Base-by-base conservation (phyloP, 2,888 invertebrate genomes). In the Omphaloscelis lunosa region DNA sequence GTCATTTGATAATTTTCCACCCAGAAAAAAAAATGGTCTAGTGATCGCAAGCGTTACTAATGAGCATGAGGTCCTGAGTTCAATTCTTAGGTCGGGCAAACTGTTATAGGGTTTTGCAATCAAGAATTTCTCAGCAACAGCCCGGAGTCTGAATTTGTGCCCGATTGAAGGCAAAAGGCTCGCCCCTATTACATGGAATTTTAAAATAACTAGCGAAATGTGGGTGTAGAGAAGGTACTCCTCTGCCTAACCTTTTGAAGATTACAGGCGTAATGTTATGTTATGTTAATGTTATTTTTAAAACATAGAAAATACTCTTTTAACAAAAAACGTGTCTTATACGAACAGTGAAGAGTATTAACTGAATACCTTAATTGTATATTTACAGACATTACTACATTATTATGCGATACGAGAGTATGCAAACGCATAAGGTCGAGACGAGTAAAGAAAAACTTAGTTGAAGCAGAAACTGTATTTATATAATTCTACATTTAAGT, bases 321-420 rank as follows among this genome's bases (percentile, higher is more conserved):
- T 5, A 48, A 27, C 45, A 79, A 59, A 65, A 29, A 66, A 58
- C 27, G 29, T 34, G 53, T 23, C 12, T 29, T 8, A 53, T 41
- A 61, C 12, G 23, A 8, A 11, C 11, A 2, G 2, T 27, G 17
- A 34, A 51, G 34, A 51, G 34, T 75, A 78, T 34, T 51, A 34
- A 34, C 41, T 65, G 4, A n/a, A 34, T 34, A 58, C 9, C 3
- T 34, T 41, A 41, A 29, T 73, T 65, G 17, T 23, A 51, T 74
- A 29, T 80, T 51, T 58, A 63, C 6, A 41, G 2, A 23, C 34
- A 34, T 0, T 41, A 41, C n/a, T 58, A 23, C 29, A 81, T 74
- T 78, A 74, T 41, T 58, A 81, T 74, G 48, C 63, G 17, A 51
- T 29, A 51, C 27, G 9, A 17, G n/a, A 63, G n/a, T 29, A 56